A percentile compares a stretch with the other conserved stretches of the same genome.
Conservation (phyloP, 2,797 vertebrate genomes). For the Lithobates pipiens region DNA sequence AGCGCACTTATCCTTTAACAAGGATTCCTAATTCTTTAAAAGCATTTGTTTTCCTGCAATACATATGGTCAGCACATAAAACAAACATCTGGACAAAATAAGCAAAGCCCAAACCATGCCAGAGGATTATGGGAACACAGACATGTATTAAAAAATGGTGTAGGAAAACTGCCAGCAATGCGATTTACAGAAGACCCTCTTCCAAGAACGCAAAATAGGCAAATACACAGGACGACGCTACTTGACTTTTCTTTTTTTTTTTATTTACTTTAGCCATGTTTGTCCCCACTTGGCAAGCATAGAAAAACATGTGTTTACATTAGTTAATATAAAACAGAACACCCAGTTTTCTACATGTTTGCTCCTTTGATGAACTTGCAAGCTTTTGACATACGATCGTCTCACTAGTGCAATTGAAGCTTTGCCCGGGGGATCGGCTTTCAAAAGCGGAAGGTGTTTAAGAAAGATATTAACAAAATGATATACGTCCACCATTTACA, state of each 20-base stretch:
- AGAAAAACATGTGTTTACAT: slow-evolving; percentile 40
- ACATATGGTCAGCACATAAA: background rate
- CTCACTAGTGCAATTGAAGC: slow-evolving; percentile 46
- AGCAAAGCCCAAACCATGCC: background rate
- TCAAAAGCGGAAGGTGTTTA: slow-evolving; percentile 2
- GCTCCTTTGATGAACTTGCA: slow-evolving; percentile 36
- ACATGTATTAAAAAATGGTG: slow-evolving; percentile 40
- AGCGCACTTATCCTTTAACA: background rate
- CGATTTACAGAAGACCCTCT: slow-evolving; percentile 33
- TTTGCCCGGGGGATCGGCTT: slow-evolving; percentile 21
- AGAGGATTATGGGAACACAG: slow-evolving; percentile 30
- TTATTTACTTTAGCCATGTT: slow-evolving; percentile 16
- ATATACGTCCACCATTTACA: background rate
- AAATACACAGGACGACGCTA: slow-evolving; percentile 12
- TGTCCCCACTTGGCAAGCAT: slow-evolving; percentile 21
- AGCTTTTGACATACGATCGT: slow-evolving; percentile 42
- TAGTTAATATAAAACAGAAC: slow-evolving; percentile 54
- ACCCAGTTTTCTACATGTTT: slow-evolving; percentile 46
- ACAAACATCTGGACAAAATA: slow-evolving; percentile 7
- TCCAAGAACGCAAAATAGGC: slow-evolving; percentile 48
- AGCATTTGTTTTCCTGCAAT: background rate
- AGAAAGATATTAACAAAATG: background rate
- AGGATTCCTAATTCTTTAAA: background rate
- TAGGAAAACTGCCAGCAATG: slow-evolving; percentile 29
- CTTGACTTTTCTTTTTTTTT: slow-evolving; percentile 9